Base-by-base conservation (phyloP, 1,140 invertebrate genomes). In the Lepidurus couesii region DNA sequence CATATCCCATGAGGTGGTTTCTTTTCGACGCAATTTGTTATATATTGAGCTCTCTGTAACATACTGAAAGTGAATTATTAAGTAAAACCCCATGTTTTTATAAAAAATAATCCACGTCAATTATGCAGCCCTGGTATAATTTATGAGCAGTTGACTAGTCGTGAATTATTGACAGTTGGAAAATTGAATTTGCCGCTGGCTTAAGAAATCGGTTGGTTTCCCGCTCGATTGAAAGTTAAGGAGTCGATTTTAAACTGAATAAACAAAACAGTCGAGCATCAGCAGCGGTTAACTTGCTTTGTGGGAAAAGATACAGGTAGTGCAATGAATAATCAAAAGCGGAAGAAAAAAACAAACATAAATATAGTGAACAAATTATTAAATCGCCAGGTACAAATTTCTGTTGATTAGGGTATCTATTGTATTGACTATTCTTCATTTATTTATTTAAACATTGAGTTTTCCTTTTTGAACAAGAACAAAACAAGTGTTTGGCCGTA, bases 321-420 rank as follows among this genome's bases (percentile, higher is more conserved):
- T 65, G 53, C 53, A 65, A 65, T 65, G 53, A 21, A 21, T 65
- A 65, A 65, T 65, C 53, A 65, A 65, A 65, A 21, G 13, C 53
- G 53, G 13, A 7, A 7, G 9, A 65, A 65, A 65, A 65, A 65
- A 1, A 5, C 9, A 4, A 65, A 65, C 13, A 65, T 65, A 65
- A 65, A 65, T 65, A 65, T 65, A 9, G 6, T 65, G 9, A 65
- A 16, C 53, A 65, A 65, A 16, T 65, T 65, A 65, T n/a, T 65
- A 65, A 65, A 65, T 21, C 53, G 13, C 6, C 53, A 65, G 53
- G 53, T 65, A 65, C 16, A n/a, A 65, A 13, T 65, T 1, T 24
- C 24, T 24, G 24, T 24, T 24, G 24, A 24, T 24, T 7, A 65
- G 16, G 7, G 1, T 9, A 10, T 65, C 21, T 65, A 10, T 24